phyloP scores from a whole-genome alignment of 2,797 vertebrate species.

The Sebastes minor region DNA sequence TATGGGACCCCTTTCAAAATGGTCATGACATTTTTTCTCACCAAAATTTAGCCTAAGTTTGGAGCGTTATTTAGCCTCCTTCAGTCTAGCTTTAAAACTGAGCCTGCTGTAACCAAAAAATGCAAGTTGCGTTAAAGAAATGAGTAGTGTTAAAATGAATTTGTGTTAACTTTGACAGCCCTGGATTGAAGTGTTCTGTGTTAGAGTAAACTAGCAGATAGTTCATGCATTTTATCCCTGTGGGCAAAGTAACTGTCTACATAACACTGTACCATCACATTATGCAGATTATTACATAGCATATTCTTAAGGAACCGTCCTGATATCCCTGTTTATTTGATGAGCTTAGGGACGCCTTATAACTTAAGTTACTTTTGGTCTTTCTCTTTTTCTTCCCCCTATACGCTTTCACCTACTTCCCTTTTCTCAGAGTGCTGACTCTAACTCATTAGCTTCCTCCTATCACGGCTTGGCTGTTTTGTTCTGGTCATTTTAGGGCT shows the following conservation, averaged over 20 bases:
- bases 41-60: too few species aligned
- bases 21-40: too few species aligned
- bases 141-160: too few species aligned
- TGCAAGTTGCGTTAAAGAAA: too few species aligned
- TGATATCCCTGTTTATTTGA: neutral
- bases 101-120: too few species aligned
- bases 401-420: constrained; percentile 44
- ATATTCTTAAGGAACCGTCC: neutral
- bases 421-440: constrained; percentile 48
- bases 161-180: too few species aligned
- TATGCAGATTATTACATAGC: neutral
- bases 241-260: neutral
- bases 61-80: too few species aligned
- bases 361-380: neutral
- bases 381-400: constrained; percentile 3
- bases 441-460: constrained; percentile 28
- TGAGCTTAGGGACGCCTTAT: neutral
- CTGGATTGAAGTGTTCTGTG: neutral
- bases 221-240: neutral
- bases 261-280: neutral
- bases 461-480: neutral
- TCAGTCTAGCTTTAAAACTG: too few species aligned
- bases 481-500: neutral
- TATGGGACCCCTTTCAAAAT: too few species aligned
- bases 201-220: neutral